Base-by-base conservation (phyloP, 2,797 vertebrate species). In the Pagetopsis macropterus region DNA sequence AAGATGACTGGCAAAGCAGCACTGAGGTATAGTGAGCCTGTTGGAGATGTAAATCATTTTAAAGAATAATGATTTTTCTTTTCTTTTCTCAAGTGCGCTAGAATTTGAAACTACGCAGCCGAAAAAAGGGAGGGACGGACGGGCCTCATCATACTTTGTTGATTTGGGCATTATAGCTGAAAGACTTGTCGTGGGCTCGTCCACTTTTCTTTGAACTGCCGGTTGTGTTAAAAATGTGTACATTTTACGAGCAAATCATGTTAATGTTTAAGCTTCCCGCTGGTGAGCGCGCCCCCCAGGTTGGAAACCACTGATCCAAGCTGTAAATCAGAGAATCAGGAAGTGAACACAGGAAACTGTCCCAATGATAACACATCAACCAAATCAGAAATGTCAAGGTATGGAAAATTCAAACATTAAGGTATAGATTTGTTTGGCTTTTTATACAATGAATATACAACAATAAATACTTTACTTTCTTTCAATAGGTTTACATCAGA, bases 401-500 rank as follows among this genome's bases (percentile, higher is more conserved):
- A 46, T 31, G 44, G 5, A 13, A 33, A 48, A 48, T 21, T 2
- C 6, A 37, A 57, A 37, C 0, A 21, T 19, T 56, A 2, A 3
- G 44, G 11, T 12, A 1, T 31, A 23, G 3, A 27, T 9, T 49
- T 12, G 9, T 62, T 62, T 50, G 15, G 4, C 27, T 44, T 50
- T 45, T 55, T 43, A 11, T 54, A 33, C 33, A 33, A 33, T 33
- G 5, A 23, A 43, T 15, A 16, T 23, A 4, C 14, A 17, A 5
- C 44, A 13, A 21, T 3, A 27, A 12, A 16, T 33, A 17, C 12
- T 19, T 23, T 1, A 9, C 60, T 37, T 61, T 21, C 50, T 44
- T 49, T 68, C 17, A 31, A 16, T 51, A 75, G 51, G 79, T 91
- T 94, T 86, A 58, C 21, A 57, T 12, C 33, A 0, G 89, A 93